A percentile compares a stretch with the other conserved stretches of the same genome.
Conservation (phyloP, 2,113 vertebrate genomes). For the Chroicocephalus ridibundus region DNA sequence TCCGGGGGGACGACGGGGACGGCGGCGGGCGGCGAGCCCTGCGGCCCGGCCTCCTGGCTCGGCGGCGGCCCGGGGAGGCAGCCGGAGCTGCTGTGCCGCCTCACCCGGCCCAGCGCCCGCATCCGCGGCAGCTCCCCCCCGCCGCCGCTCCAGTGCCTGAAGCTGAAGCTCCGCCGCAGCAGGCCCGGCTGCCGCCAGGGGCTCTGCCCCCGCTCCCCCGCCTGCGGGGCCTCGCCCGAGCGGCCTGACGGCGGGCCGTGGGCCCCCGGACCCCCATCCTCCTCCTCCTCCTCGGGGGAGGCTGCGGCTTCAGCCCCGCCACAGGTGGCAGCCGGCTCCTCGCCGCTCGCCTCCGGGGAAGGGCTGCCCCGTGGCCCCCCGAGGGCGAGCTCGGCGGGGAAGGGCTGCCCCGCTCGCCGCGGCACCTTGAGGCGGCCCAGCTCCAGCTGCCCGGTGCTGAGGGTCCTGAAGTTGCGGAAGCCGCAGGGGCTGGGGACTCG, state of each 20-base stretch:
- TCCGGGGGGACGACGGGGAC: neutral
- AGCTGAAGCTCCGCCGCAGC: conserved; percentile 88
- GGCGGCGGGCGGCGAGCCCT: neutral
- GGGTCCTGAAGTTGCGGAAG: conserved; percentile 85
- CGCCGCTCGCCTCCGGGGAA: neutral
- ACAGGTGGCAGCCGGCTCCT: neutral
- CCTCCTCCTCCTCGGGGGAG: neutral
- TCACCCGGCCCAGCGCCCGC: conserved; percentile 71
- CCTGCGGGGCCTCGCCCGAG: neutral
- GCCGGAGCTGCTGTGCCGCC: conserved; percentile 67
- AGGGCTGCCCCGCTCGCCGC: conserved; percentile 16
- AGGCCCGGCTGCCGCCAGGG: conserved; percentile 69
- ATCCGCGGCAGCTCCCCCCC: conserved; percentile 72
- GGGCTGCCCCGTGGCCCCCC: neutral
- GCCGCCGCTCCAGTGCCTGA: conserved; percentile 84
- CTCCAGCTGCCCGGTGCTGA: conserved; percentile 92
- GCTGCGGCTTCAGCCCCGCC: neutral
- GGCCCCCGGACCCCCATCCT: neutral
- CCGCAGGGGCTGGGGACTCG: conserved; percentile 49
- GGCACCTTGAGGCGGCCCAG: conserved; percentile 79
- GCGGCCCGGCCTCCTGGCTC: neutral
- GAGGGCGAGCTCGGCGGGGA: neutral
- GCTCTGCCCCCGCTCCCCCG: neutral
- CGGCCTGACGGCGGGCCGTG: neutral
- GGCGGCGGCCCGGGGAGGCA: conserved; percentile 18